Evolutionary conservation across 2,888 invertebrate genomes (phyloP), one percentile per base, ranked within the genome.

Genomic region (Xylota sylvarum): DNA sequence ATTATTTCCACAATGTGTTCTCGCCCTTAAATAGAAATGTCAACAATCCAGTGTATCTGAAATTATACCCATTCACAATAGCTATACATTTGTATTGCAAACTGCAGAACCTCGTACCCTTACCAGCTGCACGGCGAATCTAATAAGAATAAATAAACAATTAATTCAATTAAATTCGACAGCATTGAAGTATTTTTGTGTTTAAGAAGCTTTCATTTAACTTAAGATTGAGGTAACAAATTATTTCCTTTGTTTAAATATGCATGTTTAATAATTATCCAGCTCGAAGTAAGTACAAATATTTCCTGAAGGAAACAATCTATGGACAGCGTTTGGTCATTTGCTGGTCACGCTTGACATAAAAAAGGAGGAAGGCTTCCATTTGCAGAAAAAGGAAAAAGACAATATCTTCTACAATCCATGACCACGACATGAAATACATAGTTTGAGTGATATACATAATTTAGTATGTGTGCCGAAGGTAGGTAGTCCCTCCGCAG

Each of bases 61-160:
- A 48, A 46, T 5, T 4, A 4, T 37, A 5, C 4, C 27, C 50
- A 50, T 67, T 77, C 67, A 77, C 76, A 58, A 30, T 77, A 23
- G 3, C 1, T 6, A 30, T n/a, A 5, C 32, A 27, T n/a, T 48
- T 17, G 9, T 14, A 23, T 10, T 17, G 10, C 23, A n/a, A 46
- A 10, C 7, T n/a, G 9, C 56, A 17, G 6, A 23, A 32, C 6
- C 27, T 12, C 37, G 9, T 19, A 12, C 30, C 46, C 4, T 27
- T 23, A 32, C 46, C 2, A 12, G 9, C 10, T 12, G 48, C 27
- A 23, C 17, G 14, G 2, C 14, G 23, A 58, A 37, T n/a, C 17
- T 9, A 40, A 67, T 50, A 35, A 67, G 32, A 73, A 14, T 17
- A 72, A 72, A 19, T 27, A 48, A 76, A 77, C 60, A 77, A 58